phyloP scores from a whole-genome alignment of 2,113 vertebrate species.

The Euleptes europaea region DNA sequence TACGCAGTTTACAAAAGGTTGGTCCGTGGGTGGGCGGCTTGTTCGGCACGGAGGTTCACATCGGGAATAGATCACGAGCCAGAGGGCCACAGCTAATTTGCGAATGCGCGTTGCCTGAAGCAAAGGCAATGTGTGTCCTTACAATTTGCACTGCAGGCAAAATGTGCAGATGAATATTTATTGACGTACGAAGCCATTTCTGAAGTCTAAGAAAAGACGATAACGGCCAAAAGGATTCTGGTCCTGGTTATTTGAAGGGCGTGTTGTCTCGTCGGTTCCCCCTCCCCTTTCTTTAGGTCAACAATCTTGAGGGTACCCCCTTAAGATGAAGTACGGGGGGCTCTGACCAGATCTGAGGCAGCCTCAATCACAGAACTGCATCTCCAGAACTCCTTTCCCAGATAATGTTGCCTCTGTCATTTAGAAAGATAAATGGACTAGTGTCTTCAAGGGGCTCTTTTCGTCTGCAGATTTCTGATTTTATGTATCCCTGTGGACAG shows the following conservation, averaged over 20 bases:
- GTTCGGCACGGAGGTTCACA: neutral
- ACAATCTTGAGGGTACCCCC: too few species aligned
- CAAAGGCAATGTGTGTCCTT: neutral
- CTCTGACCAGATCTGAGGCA: too few species aligned
- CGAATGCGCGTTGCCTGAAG: neutral
- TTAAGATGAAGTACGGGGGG: too few species aligned
- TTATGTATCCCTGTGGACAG: neutral
- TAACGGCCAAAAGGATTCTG: neutral
- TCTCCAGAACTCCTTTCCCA: neutral
- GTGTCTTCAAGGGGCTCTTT: neutral
- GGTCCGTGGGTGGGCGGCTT: constrained; percentile 1
- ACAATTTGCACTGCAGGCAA: constrained; percentile 12
- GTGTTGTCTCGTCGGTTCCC: neutral
- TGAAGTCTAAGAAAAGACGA: neutral
- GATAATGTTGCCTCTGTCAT: neutral
- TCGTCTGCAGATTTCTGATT: neutral
- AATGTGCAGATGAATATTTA: constrained; percentile 15
- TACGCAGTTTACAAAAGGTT: constrained; percentile 27
- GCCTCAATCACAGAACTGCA: too few species aligned
- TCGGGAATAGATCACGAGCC: neutral
- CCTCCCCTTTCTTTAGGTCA: neutral
- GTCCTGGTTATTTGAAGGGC: neutral
- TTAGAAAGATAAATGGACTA: neutral
- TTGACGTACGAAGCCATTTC: neutral
- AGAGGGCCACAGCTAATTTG: constrained; percentile 12